These are phyloP conservation scores for Aptenodytes forsteri DNA, from an alignment of 2,113 vertebrate genomes.

Conservation along the genomic window DNA sequence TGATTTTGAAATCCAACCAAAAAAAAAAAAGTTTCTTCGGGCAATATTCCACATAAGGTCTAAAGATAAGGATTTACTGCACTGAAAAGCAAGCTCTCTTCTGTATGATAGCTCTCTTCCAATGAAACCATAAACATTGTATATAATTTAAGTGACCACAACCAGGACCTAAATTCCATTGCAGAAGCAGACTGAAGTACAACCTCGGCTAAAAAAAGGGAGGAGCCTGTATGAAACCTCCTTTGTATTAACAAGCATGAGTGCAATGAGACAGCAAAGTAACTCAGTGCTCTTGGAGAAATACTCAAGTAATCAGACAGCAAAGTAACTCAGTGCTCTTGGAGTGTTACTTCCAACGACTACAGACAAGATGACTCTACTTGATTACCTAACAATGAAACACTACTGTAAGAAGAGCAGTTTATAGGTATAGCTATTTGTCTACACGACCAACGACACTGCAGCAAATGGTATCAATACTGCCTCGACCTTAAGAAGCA, in stretches of 20 bases:
- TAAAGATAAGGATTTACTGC: neutral
- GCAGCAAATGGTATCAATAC: neutral
- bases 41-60: neutral
- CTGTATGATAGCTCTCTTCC: neutral
- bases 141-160: neutral
- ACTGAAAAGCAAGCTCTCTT: neutral
- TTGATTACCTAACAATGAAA: neutral
- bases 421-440: neutral
- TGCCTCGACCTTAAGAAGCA: neutral
- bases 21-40: neutral
- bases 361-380: neutral
- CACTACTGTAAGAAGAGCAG: neutral
- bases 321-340: neutral
- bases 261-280: neutral
- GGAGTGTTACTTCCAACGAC: neutral
- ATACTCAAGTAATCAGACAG: no score
- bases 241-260: neutral
- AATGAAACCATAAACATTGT: neutral
- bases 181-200: neutral
- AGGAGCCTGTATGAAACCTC: neutral
- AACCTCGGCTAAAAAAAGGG: neutral
- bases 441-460: accelerated
- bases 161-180: neutral
- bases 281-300: neutral
- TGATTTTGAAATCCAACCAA: neutral